Percentiles rank a stretch among this genome's conserved stretches.
phyloP scores from a whole-genome alignment of 2,888 invertebrate species.

The Lobophora halterata region DNA sequence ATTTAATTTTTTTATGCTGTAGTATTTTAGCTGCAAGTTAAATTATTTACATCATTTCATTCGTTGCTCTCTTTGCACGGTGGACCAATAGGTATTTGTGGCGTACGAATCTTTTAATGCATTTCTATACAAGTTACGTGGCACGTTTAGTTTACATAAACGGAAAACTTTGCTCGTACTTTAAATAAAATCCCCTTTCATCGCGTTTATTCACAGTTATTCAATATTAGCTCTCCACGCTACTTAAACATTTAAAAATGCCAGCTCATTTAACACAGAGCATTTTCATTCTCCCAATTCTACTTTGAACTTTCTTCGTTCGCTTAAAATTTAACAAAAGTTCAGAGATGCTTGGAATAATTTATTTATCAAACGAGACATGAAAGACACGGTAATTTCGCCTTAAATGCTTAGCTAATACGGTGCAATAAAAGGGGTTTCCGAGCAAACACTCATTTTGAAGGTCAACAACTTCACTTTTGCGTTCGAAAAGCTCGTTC shows the following conservation, averaged over 20 bases:
- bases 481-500: conserved; percentile 61
- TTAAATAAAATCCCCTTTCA: neutral
- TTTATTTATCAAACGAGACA: conserved; percentile 12
- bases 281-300: neutral
- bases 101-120: too few relatives aligned
- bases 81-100: too few relatives aligned
- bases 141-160: too few relatives aligned
- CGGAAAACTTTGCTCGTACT: too few relatives aligned
- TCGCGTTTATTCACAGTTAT: conserved; percentile 9
- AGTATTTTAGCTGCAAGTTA: too few relatives aligned
- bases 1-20: too few relatives aligned
- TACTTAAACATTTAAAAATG: conserved; percentile 7
- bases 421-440: conserved; percentile 25
- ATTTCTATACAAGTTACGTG: too few relatives aligned
- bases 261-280: conserved; percentile 14
- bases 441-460: conserved; percentile 44
- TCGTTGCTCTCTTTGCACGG: too few relatives aligned
- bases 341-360: conserved; percentile 8
- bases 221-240: neutral
- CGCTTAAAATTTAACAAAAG: conserved; percentile 4
- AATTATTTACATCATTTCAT: too few relatives aligned
- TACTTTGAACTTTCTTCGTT: conserved; percentile 5
- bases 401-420: conserved; percentile 22
- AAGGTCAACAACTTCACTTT: conserved; percentile 67
- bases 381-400: conserved; percentile 11